Base-by-base conservation (phyloP, 2,113 vertebrate genomes). In the Rhombomys opimus region DNA sequence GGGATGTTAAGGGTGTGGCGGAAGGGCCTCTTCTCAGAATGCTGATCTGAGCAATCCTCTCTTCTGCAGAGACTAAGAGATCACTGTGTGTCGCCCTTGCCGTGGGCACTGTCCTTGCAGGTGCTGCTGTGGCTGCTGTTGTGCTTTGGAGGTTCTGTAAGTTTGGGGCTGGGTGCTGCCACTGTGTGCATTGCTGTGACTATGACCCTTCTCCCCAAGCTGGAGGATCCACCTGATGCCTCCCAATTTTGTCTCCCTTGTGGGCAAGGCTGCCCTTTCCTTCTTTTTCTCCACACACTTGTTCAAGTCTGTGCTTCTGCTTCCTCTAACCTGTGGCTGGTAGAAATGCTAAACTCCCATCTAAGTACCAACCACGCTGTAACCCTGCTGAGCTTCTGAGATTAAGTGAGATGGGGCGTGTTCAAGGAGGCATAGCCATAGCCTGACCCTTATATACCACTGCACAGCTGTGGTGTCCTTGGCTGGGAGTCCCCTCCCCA, bases 111-210 rank as follows among this genome's bases (percentile, higher is more conserved):
- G 14, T 98, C 22, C 82, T 98, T 0, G 20, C 46, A 5, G 97
- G 91, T 54, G 96, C 91, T 5, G 95, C 84, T 57, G 78, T 98
- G 61, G 95, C 96, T 11, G 97, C 97, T 0, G 63, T 98, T 65
- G 87, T 99, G 93, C 87, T 98, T 67, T 99, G 99, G 99, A 98
- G 97, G 91, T 98, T 98, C 88, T 61, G 99, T 99, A 98, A 99
- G 98, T 87, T 10, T 23, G 0, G 46, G 35, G 70, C 25, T 30
- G 38, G 13, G 23, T 59, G 30, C 27, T 35, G 20, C 80, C 25
- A 15, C 70, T 59, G 25, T 38, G 20, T 18, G 32, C 35, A 10
- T 59, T 7, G 65, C 35, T 27, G 25, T 88, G 81, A 46, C 9
- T 25, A 0, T 15, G 14, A 25, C n/a, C 32, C 59, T n/a, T n/a